Evolutionary conservation across 2,888 invertebrate species (phyloP).

Genomic region (Andrena trimmerana): DNA sequence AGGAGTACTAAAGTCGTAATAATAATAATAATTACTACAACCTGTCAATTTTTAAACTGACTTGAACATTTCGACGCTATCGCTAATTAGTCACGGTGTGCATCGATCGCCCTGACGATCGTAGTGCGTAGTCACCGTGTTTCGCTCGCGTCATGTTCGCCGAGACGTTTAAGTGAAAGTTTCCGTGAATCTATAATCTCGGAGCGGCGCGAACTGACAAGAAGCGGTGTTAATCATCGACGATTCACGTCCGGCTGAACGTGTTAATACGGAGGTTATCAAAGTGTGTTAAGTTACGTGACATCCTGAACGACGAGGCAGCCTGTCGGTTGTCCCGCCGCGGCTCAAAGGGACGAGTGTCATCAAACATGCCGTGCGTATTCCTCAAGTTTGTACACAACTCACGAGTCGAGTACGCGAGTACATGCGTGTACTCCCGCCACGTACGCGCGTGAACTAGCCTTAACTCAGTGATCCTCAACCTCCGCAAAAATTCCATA

Average conservation of each 20-base stretch:
- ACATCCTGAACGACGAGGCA: constrained; percentile 54
- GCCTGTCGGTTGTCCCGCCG: constrained; percentile 39
- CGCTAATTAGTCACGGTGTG: neutral
- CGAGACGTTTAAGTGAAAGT: constrained; percentile 43
- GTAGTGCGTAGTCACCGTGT: constrained; percentile 17
- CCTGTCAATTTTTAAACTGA: no score
- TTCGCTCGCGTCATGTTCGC: constrained; percentile 15
- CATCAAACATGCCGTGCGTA: constrained; percentile 60
- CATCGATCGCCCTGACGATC: neutral
- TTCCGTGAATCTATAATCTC: constrained; percentile 47
- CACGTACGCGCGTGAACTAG: constrained; percentile 33
- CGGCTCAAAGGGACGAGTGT: constrained; percentile 54
- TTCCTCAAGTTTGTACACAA: constrained; percentile 46
- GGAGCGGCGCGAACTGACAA: constrained; percentile 6
- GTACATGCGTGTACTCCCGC: constrained; percentile 43
- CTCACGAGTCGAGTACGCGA: constrained; percentile 56
- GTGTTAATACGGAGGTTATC: constrained; percentile 57
- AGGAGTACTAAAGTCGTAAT: no score
- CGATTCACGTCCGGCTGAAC: constrained; percentile 50
- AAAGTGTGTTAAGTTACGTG: constrained; percentile 56
- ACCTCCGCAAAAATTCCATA: neutral
- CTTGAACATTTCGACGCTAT: neutral
- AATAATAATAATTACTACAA: no score
- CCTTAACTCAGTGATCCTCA: constrained; percentile 43
- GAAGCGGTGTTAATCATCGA: constrained; percentile 49